Evolutionary conservation across 2,797 vertebrate genomes (phyloP), one percentile per base, ranked within the genome.

Genomic region (Sebastolobus altivelis): DNA sequence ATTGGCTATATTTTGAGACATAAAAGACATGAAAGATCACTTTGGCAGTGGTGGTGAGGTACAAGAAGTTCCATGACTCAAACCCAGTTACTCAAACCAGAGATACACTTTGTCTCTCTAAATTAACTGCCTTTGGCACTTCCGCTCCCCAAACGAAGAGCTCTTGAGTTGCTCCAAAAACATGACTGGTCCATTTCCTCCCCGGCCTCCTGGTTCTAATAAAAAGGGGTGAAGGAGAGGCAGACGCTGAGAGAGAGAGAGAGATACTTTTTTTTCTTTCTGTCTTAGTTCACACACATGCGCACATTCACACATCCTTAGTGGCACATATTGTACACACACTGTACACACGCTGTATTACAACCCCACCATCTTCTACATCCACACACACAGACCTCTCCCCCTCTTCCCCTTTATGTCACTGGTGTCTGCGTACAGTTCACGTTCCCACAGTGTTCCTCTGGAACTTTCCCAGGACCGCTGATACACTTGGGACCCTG

Each of bases 401-500:
- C 72, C 71, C 75, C 61, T 69, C 54, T 55, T 43, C 27, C 69
- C 62, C 65, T 86, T 75, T 88, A 80, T 90, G 84, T 89, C 80
- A 77, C 81, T 89, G 75, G 66, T 87, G 72, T 79, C 66, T 83
- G 79, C 75, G 88, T 90, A 87, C 89, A 93, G 93, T 94, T 93
- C 85, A 94, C 65, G 71, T 96, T 96, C 95, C 95, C 95, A 96
- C 94, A 95, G 92, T 93, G 82, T 87, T 86, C 68, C 65, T 82
- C 89, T 88, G 65, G 79, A 93, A 92, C 92, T 96, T 96, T 96
- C 96, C 95, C 95, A 96, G 94, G 95, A 82, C 80, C 72, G 61
- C 77, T 81, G 88, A 93, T 94, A 91, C 94, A 89, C 92, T 92
- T 82, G 92, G 91, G 90, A 92, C 87, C 49, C 65, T 78, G 74